Evolutionary conservation across 2,797 vertebrate species (phyloP), one percentile per base, ranked within the genome.

Genomic region (Gymnothorax javanicus): DNA sequence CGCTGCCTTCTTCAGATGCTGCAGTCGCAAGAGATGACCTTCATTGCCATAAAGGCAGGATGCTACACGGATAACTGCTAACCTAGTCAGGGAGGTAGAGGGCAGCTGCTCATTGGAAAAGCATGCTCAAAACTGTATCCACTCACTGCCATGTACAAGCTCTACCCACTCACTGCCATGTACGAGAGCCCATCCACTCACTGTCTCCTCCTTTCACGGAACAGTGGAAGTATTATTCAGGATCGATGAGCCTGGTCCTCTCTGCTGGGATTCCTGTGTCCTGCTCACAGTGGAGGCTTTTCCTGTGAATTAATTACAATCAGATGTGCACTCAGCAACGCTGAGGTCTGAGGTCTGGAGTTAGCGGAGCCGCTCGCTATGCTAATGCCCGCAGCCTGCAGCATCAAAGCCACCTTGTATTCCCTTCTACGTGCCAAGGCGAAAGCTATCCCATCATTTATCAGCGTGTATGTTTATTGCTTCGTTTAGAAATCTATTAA

Each of bases 171-270:
- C 15, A 62, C 23, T 7, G 17, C 58, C 58, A 60, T 67, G 23
- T 73, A 73, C 71, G 13, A 12, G 52, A 9, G 17, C 1, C 52
- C 82, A 58, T 52, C 67, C 92, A 75, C 81, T 83, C 87, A 81
- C 87, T 84, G 2, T 84, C 67, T 69, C 77, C 73, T 71, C 33
- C 77, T 88, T 87, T 82, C 23, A 1, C 8, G 69, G 73, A 84
- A 62, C 52, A 79, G 84, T 82, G 91, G 93, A 91, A 91, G 92
- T 84, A 83, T 33, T 33, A 84, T 4, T 13, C 84, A 92, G 93
- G 94, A 96, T 93, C 92, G 94, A 95, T 95, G 94, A 94, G 69
- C 82, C 89, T 88, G 75, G 92, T 90, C 90, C 62, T 93, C 91
- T 90, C 90, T 91, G 93, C 92, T 94, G 92, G 91, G 91, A 91